Percentiles rank a stretch among this genome's conserved stretches.
Evolutionary conservation across 2,113 vertebrate genomes (phyloP).

Genomic region (Pycnonotus jocosus): DNA sequence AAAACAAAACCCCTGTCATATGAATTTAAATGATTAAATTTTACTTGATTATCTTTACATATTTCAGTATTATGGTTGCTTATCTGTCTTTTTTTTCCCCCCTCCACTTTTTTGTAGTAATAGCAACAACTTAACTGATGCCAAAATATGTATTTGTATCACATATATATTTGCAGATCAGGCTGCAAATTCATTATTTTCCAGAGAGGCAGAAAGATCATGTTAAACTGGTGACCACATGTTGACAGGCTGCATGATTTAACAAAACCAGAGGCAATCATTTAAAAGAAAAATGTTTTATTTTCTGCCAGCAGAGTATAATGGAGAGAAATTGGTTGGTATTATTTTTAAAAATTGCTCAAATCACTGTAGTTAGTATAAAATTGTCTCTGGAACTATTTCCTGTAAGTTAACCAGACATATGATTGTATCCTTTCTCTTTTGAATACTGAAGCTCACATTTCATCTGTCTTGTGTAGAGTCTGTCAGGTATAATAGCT

Average conservation of each 20-base stretch:
- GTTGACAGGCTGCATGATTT: constrained; percentile 83
- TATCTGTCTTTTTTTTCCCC: constrained; percentile 30
- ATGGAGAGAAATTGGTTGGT: constrained; percentile 85
- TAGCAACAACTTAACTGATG: constrained; percentile 58
- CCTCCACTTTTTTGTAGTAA: background rate
- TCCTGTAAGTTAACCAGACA: constrained; percentile 81
- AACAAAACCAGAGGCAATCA: constrained; percentile 82
- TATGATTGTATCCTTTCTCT: constrained; percentile 80
- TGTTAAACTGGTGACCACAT: constrained; percentile 80
- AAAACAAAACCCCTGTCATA: background rate
- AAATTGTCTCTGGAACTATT: constrained; percentile 83
- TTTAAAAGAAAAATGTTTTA: constrained; percentile 85
- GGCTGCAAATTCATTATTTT: constrained; percentile 73
- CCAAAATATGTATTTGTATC: constrained; percentile 74
- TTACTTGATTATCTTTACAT: background rate
- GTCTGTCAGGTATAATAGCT: constrained; percentile 73
- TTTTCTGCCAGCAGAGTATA: constrained; percentile 84
- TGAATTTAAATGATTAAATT: constrained; percentile 35
- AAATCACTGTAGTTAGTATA: constrained; percentile 86
- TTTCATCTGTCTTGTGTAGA: constrained; percentile 72
- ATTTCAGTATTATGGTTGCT: constrained; percentile 38
- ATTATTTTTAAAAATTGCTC: constrained; percentile 89
- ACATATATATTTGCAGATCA: constrained; percentile 35
- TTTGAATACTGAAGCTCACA: constrained; percentile 78
- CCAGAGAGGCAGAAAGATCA: constrained; percentile 73